These are phyloP conservation scores for Telenomus remus DNA, from an alignment of 1,140 invertebrate species.

Conservation along the genomic window DNA sequence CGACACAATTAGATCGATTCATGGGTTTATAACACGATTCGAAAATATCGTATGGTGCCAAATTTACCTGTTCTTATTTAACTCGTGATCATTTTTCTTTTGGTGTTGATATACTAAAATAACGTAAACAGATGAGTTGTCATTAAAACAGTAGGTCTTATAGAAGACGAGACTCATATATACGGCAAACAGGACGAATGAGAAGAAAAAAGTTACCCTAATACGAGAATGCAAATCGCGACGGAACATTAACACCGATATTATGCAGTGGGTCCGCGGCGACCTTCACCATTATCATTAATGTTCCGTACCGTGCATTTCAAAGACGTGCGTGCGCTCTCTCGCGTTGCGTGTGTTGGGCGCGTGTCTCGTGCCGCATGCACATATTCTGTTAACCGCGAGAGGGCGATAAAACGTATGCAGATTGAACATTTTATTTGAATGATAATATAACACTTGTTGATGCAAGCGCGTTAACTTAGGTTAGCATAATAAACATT, in stretches of 20 bases:
- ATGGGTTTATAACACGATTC: no score
- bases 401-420: slow-evolving; percentile 76
- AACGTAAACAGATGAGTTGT: neutral
- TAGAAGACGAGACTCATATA: slow-evolving; percentile 4
- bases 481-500: slow-evolving; percentile 76
- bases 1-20: no score
- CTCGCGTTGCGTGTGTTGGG: slow-evolving; percentile 55
- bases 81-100: no score
- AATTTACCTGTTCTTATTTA: no score
- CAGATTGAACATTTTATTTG: slow-evolving; percentile 77
- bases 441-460: slow-evolving; percentile 77
- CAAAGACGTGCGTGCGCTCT: slow-evolving; percentile 54
- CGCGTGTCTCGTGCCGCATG: slow-evolving; percentile 70
- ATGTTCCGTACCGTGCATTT: slow-evolving; percentile 58
- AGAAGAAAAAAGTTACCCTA: slow-evolving; percentile 51
- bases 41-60: no score
- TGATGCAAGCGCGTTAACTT: slow-evolving; percentile 75
- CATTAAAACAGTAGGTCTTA: neutral
- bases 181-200: slow-evolving; percentile 34
- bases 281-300: slow-evolving; percentile 64
- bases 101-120: no score
- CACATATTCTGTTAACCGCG: slow-evolving; percentile 70
- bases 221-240: slow-evolving; percentile 56
- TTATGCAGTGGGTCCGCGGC: slow-evolving; percentile 57
- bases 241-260: slow-evolving; percentile 57